Base-by-base conservation (phyloP, 2,888 invertebrate species). In the Leucophenga montana region DNA sequence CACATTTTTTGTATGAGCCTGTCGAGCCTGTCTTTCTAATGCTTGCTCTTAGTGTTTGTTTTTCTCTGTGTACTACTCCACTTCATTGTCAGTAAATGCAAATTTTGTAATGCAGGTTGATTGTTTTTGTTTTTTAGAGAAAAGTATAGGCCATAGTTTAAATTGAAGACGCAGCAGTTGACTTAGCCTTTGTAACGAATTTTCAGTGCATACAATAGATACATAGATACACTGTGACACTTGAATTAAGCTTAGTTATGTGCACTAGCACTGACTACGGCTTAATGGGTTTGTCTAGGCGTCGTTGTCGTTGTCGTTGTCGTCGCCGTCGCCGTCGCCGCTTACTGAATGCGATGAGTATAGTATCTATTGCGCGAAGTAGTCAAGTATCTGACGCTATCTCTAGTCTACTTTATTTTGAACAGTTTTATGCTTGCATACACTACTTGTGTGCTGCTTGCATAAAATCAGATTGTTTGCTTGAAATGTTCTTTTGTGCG, bases 241-340 rank as follows among this genome's bases (percentile, higher is more conserved):
- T 57, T 57, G 31, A 57, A 31, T 57, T 31, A 57, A 57, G 57
- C 57, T 57, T 57, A 57, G 27, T 57, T 57, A 57, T 57, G n/a
- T 27, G 27, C 57, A 27, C 57, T 27, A n/a, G 22, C 22, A 13
- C n/a, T n/a, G n/a, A n/a, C n/a, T n/a, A n/a, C 50, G 16, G 18
- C 50, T 14, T 16, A 50, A 16, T 46, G n/a, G 46, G 46, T n/a
- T 46, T 13, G 14, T 4, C 46, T 13, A 13, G 3, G 46, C n/a
- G 46, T 1, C 27, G 27, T 2, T 4, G 27, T 2, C 27, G 27
- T 4, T 4, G 27, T 4, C 27, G 27, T n/a, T n/a, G n/a, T 2
- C 27, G 27, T 2, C 27, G 27, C 27, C 27, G 27, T 4, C 27
- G 27, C 27, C 27, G n/a, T n/a, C n/a, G n/a, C n/a, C n/a, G n/a